Conservation (phyloP, 2,113 vertebrate genomes). For the Bungarus multicinctus region DNA sequence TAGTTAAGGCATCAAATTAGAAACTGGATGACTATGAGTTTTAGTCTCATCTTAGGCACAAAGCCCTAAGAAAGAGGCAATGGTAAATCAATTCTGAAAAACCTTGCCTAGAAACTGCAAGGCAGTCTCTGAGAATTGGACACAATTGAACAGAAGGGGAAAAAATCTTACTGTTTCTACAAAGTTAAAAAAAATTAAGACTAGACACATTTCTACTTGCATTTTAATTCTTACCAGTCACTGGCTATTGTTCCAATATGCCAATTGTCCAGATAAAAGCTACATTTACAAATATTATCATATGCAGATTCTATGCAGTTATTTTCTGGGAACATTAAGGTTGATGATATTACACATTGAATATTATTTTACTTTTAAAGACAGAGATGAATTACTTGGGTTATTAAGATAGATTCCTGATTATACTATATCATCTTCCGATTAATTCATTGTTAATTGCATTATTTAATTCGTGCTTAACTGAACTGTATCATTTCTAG, state of each 20-base stretch:
- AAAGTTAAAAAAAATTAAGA: background rate
- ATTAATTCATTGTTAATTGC: background rate
- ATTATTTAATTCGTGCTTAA: background rate
- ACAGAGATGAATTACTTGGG: background rate
- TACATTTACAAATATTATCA: background rate
- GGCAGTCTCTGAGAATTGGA: background rate
- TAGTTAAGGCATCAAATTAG: background rate
- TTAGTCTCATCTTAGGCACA: background rate
- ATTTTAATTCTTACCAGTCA: background rate
- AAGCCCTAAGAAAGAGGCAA: background rate
- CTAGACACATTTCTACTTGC: background rate
- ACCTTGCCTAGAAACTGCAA: background rate
- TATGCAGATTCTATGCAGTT: background rate
- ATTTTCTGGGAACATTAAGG: background rate
- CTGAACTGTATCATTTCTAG: slow-evolving; percentile 69
- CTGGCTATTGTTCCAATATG: background rate
- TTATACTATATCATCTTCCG: background rate
- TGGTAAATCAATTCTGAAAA: background rate
- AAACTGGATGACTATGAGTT: background rate
- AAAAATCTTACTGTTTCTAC: background rate
- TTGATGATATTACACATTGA: background rate
- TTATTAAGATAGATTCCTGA: background rate
- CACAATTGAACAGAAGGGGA: background rate
- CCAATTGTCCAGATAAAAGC: background rate
- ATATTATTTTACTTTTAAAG: background rate